A percentile compares a stretch with the other conserved stretches of the same genome.
Conservation (phyloP, 2,113 vertebrate genomes). For the Tor tambroides region DNA sequence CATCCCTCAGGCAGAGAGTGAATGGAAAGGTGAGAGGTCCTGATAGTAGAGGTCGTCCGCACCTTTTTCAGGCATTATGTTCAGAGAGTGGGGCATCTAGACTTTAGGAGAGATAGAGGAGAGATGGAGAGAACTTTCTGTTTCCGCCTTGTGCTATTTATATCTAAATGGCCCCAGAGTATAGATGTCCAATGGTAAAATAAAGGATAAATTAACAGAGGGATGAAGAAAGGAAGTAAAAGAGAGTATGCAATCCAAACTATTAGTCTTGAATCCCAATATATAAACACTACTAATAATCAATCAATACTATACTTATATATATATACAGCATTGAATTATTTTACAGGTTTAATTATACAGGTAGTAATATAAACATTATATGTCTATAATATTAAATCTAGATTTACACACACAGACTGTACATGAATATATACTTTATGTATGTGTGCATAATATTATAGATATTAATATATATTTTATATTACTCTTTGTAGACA, state of each 20-base stretch:
- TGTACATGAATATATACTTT: neutral
- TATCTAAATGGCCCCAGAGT: constrained; percentile 45
- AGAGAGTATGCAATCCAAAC: neutral
- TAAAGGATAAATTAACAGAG: constrained; percentile 30
- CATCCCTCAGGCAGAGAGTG: constrained; percentile 31
- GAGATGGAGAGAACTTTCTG: constrained; percentile 4
- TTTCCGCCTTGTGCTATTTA: constrained; percentile 2
- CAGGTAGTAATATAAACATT: neutral
- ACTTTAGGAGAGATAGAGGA: constrained; percentile 37
- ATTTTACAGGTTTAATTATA: neutral
- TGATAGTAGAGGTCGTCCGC: constrained; percentile 43
- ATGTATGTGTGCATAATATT: neutral
- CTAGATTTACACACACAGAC: neutral
- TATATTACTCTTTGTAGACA: neutral
- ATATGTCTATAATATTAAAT: neutral
- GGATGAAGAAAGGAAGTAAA: neutral
- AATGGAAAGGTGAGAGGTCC: constrained; percentile 25
- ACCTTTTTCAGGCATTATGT: constrained; percentile 38
- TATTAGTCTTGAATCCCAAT: neutral
- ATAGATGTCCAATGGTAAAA: constrained; percentile 38
- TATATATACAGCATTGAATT: neutral
- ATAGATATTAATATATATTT: neutral
- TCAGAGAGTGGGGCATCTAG: constrained; percentile 50
- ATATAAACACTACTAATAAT: neutral
- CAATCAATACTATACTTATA: neutral